Base-by-base conservation (phyloP, 2,797 vertebrate species). In the Spheniscus humboldti region DNA sequence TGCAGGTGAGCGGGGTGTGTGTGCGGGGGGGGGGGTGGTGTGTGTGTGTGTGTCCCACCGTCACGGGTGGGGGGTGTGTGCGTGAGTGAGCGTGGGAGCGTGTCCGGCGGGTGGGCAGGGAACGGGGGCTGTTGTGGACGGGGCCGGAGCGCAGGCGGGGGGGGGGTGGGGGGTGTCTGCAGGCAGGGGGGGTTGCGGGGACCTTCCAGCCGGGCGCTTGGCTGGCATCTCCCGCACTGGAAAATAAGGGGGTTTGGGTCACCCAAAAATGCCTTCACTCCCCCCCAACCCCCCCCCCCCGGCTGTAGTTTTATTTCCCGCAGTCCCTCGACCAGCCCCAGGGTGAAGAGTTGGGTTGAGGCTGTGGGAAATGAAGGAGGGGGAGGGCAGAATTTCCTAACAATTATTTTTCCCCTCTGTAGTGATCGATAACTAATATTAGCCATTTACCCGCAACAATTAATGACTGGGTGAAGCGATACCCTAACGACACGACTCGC, bases 1-100 rank as follows among this genome's bases (percentile, higher is more conserved):
- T 7, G 60, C 93, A 94, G 93, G 92, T 94, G 89, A 91, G 92
- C 41, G 22, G 63, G 41, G 72, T 11, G 10, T 13, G 37, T 10
- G n/a, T n/a, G n/a, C n/a, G n/a, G n/a, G n/a, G n/a, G 37, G 37
- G 37, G 37, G 37, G 10, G 37, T 11, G n/a, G 37, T 37, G 37
- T 37, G 37, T 37, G 37, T 37, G 37, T 37, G 10, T 37, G 37
- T 37, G 10, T 5, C 37, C 37, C 37, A 37, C 24, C 13, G 24
- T 14, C 48, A 50, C 48, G 55, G 30, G 53, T 56, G 37, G 41
- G 72, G 30, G 10, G 41, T 17, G 41, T 48, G 47, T 23, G 22
- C 47, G 30, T 6, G 10, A 27, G 35, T 7, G 14, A 10, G 33
- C 10, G 13, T 13, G 52, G 41, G 37, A 48, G 48, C 48, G 48